Conservation (phyloP, 2,113 vertebrate genomes). For the Bombycilla garrulus region DNA sequence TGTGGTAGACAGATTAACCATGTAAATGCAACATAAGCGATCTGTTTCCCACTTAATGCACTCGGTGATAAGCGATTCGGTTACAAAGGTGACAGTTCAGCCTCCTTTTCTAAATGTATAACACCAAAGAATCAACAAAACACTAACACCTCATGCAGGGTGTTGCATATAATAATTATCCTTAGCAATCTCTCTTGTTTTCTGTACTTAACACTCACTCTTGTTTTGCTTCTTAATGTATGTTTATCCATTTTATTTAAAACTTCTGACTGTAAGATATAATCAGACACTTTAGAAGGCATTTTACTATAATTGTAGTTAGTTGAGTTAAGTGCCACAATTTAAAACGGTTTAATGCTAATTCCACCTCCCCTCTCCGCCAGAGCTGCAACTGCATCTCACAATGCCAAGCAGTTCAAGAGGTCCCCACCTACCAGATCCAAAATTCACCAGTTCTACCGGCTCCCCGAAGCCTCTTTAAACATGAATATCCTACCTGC, state of each 20-base stretch:
- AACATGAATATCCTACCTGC: background rate
- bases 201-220: background rate
- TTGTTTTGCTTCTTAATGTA: constrained; percentile 23
- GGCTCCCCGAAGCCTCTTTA: background rate
- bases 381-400: background rate
- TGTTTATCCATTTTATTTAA: constrained; percentile 40
- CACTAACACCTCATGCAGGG: background rate
- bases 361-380: background rate
- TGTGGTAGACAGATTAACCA: background rate
- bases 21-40: background rate
- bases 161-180: background rate
- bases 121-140: background rate
- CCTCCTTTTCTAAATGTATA: background rate
- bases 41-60: background rate
- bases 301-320: constrained; percentile 16
- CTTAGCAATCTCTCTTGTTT: background rate
- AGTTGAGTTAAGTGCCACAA: background rate
- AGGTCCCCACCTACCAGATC: background rate
- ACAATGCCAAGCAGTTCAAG: background rate
- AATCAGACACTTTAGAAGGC: constrained; percentile 7
- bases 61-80: background rate
- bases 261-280: constrained; percentile 9
- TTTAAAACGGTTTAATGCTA: background rate
- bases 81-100: background rate
- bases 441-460: background rate